Base-by-base conservation (phyloP, 53 echinoderm and acorn worm species). In the Arbacia lixula region DNA sequence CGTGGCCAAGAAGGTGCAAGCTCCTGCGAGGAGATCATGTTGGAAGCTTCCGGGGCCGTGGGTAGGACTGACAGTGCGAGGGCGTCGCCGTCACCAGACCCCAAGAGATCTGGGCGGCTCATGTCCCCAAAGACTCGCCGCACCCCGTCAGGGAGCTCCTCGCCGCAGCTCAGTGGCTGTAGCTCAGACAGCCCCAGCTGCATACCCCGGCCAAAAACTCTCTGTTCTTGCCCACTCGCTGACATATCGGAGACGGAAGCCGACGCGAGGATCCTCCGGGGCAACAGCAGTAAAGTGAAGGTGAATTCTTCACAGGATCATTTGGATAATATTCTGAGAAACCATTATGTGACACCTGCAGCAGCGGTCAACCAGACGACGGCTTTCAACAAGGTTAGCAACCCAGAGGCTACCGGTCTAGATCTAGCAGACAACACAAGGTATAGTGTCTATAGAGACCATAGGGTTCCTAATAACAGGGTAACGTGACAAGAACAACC, bases 1-100 rank as follows among this genome's bases (percentile, higher is more conserved):
- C 91, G 89, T 60, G 87, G 80, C 53, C 84, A 89, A 78, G 89
- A 88, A 56, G 91, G 78, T 51, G 4, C 17, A 30, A 61, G 40
- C 35, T 53, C 54, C 61, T 38, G 60, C 39, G 79, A 60, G 27
- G 79, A 61, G 61, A 79, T 61, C 79, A 61, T 37, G 61, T 42
- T 61, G 11, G 79, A 79, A 61, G 79, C 79, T 79, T 79, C 79
- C 39, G 79, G 79, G 28, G 61, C n/a, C n/a, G 33, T 64, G 5
- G 61, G 60, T 79, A 79, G 79, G 40, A 79, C 79, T 79, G 75
- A 75, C 11, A 41, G 79, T 36, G 60, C 79, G 4, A 39, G 40
- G 38, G 60, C 79, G 26, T 24, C 79, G 43, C 79, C 79, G 28
- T 79, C 79, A 17, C 60, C 60, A 39, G 38, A 39, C 36, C 37